These are phyloP conservation scores for Serranus cabrilla DNA, from an alignment of 2,797 vertebrate species.

Conservation along the genomic window DNA sequence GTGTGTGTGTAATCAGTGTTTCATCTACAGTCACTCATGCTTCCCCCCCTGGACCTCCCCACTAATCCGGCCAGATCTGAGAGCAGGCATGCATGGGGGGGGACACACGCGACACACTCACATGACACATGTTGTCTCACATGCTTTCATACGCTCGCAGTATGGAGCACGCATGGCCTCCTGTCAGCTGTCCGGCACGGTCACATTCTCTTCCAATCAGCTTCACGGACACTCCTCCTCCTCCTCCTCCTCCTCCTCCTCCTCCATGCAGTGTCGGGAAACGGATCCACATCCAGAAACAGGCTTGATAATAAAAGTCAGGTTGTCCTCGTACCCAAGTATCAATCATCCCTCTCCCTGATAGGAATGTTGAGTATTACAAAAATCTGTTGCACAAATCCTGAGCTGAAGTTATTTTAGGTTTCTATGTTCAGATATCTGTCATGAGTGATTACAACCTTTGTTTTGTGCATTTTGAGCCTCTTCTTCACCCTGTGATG, in stretches of 20 bases:
- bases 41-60: conserved; percentile 8
- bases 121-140: conserved; percentile 60
- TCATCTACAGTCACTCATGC: conserved; percentile 50
- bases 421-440: conserved; percentile 22
- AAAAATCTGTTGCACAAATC: conserved; percentile 48
- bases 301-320: conserved; percentile 32
- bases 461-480: conserved; percentile 6
- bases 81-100: conserved; percentile 35
- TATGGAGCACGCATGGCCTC: conserved; percentile 19
- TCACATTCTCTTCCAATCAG: conserved; percentile 29
- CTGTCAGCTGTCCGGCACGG: conserved; percentile 57
- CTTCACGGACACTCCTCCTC: conserved; percentile 1
- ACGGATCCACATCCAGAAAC: conserved; percentile 42
- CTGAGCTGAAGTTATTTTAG: conserved; percentile 35
- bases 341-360: conserved; percentile 49
- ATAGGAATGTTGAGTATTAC: conserved; percentile 70
- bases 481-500: conserved; percentile 27
- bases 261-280: conserved; percentile 1
- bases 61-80: conserved; percentile 65
- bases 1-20: conserved; percentile 6
- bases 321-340: conserved; percentile 12
- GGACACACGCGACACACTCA: conserved; percentile 45
- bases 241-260: background rate
- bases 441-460: conserved; percentile 28
- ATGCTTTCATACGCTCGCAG: conserved; percentile 20